Evolutionary conservation across 2,797 vertebrate genomes (phyloP), one percentile per base, ranked within the genome.

Genomic region (Danio jaintianensis): DNA sequence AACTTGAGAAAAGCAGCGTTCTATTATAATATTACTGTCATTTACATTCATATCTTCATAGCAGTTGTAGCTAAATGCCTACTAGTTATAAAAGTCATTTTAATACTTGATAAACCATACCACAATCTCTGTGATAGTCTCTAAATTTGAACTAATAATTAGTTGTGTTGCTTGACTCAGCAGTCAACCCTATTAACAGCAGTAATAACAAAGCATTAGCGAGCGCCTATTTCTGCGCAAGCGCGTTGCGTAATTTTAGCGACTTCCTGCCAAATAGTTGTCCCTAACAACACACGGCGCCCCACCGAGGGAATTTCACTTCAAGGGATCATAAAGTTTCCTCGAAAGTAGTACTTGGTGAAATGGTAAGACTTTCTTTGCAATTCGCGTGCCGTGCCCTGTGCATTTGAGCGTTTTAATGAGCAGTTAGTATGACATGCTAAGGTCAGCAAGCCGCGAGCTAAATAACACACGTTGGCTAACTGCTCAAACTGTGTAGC

Each of bases 221-320:
- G 20, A 56, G n/a, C 52, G 42, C 5, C 20, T 29, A 38, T 1
- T 9, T 56, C 0, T 38, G 80, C 91, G 71, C 92, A 87, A 92
- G 93, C 92, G 92, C 89, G 64, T 5, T 77, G 1, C 10, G 7
- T 11, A 8, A 43, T 22, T 42, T 52, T 11, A 20, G 18, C 45
- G 40, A 87, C 91, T 93, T 95, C 94, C 93, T 94, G 94, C 93
- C 42, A 92, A 91, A 94, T 92, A 92, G 90, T 93, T 91, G 68
- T 91, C 92, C 92, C 84, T 93, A 90, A 94, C 93, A 92, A 93
- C 93, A 92, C 89, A 92, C 89, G 92, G 91, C 91, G 93, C 91
- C 91, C 89, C 81, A 82, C 75, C 79, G 71, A 75, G 90, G 85
- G 88, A 88, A 87, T 82, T 75, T 79, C 62, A 61, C 38, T 12